Evolutionary conservation across 2,797 vertebrate species (phyloP), one percentile per base, ranked within the genome.

Genomic region (Botia almorhae): DNA sequence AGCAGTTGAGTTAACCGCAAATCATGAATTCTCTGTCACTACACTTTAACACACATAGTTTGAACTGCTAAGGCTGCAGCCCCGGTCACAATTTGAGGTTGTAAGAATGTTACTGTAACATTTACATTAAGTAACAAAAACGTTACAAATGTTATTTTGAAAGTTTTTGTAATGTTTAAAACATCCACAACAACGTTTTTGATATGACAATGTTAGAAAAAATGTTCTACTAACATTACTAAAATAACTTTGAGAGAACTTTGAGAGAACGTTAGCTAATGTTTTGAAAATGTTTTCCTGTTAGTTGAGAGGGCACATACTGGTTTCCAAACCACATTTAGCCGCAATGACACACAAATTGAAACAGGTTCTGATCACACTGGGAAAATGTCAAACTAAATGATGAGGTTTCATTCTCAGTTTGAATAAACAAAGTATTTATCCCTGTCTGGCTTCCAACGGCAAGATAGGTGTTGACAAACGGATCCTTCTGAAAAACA

Each of bases 21-120:
- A 82, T 80, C 76, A 82, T 51, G 17, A 58, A 74, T 73, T 81
- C 48, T 87, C 84, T 86, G 83, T 91, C 88, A 90, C 39, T 6
- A 55, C 81, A 23, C 17, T 83, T 82, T 89, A 85, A 83, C 84
- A 87, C 85, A 85, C 82, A 88, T 84, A 13, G 60, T 51, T 56
- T 11, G 3, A 73, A 80, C 63, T 51, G 74, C 23, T 50, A 67
- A 79, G 26, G 11, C 72, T 76, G 2, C 63, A 67, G n/a, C 36
- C 36, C 4, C 7, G 7, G 1, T 43, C 8, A 43, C 7, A 43
- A 43, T 10, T 10, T 43, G 7, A 43, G 39, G 39, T 8, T 43
- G 39, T 7, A 43, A 43, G 8, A 43, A 43, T 43, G 39, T 43
- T 43, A 8, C 39, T 43, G 39, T 43, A 43, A 43, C 39, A 43